Evolutionary conservation across 2,797 vertebrate species (phyloP).

Genomic region (Chelidonichthys spinosus): DNA sequence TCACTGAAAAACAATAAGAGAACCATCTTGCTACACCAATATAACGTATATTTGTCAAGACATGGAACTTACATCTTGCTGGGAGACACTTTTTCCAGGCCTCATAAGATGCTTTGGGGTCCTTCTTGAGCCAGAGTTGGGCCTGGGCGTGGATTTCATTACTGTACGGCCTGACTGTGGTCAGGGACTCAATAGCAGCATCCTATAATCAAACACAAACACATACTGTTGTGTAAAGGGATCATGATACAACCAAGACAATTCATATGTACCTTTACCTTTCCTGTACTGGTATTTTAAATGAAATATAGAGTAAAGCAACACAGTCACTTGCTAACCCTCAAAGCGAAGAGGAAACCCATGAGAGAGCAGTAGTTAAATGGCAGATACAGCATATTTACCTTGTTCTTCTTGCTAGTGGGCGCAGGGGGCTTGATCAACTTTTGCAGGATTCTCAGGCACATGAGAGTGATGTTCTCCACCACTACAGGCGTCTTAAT

Average conservation of each 20-base stretch:
- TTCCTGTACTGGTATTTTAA: background rate
- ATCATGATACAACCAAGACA: background rate
- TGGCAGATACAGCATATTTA: slow-evolving; percentile 52
- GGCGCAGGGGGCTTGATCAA: slow-evolving; percentile 96
- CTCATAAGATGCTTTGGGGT: slow-evolving; percentile 96
- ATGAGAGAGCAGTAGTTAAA: background rate
- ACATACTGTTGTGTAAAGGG: background rate
- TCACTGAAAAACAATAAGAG: background rate
- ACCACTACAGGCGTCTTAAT: slow-evolving; percentile 99
- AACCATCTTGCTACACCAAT: background rate
- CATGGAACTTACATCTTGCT: slow-evolving; percentile 88
- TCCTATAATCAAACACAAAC: slow-evolving; percentile 83
- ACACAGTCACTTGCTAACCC: background rate
- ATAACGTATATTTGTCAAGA: background rate
- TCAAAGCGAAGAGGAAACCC: background rate
- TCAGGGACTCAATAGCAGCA: slow-evolving; percentile 92
- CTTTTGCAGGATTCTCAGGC: slow-evolving; percentile 97
- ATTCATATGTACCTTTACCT: background rate
- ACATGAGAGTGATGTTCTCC: slow-evolving; percentile 99
- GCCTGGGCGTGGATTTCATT: slow-evolving; percentile 99
- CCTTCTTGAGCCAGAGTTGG: slow-evolving; percentile 98
- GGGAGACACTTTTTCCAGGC: slow-evolving; percentile 99
- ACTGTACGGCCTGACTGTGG: slow-evolving; percentile 97
- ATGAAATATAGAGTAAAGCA: background rate
- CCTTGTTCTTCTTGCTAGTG: slow-evolving; percentile 99